phyloP scores from a whole-genome alignment of 2,888 invertebrate genomes.

The Drosophila anceps region DNA sequence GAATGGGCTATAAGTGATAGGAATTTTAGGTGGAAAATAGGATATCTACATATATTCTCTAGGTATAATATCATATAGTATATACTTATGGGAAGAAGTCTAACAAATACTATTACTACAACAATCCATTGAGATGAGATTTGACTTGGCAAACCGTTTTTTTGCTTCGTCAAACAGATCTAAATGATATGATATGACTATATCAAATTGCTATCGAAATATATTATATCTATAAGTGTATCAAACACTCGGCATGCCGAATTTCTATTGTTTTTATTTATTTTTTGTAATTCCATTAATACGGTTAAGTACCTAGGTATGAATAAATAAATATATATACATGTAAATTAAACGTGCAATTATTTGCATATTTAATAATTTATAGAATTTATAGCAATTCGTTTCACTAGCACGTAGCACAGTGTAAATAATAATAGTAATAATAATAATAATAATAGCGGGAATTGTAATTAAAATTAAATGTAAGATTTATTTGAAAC shows the following conservation, averaged over 20 bases:
- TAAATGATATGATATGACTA: too few species aligned
- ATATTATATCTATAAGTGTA: too few species aligned
- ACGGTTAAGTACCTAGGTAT: slow-evolving; percentile 18
- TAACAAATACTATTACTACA: too few species aligned
- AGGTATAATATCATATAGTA: too few species aligned
- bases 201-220: too few species aligned
- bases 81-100: too few species aligned
- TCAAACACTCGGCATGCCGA: background rate
- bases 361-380: slow-evolving; percentile 53
- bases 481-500: slow-evolving; percentile 85
- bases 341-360: slow-evolving; percentile 66
- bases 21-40: too few species aligned
- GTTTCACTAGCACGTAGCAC: slow-evolving; percentile 36
- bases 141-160: too few species aligned
- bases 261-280: background rate
- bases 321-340: slow-evolving; percentile 31
- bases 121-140: too few species aligned
- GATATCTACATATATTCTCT: too few species aligned
- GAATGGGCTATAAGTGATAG: too few species aligned
- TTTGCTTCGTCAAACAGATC: too few species aligned
- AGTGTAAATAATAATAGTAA: background rate
- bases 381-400: slow-evolving; percentile 37
- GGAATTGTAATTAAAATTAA: slow-evolving; percentile 67
- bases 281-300: slow-evolving; percentile 26
- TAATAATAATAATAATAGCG: background rate